Evolutionary conservation across 1,140 invertebrate genomes (phyloP).

Genomic region (Pogonomyrmex californicus): DNA sequence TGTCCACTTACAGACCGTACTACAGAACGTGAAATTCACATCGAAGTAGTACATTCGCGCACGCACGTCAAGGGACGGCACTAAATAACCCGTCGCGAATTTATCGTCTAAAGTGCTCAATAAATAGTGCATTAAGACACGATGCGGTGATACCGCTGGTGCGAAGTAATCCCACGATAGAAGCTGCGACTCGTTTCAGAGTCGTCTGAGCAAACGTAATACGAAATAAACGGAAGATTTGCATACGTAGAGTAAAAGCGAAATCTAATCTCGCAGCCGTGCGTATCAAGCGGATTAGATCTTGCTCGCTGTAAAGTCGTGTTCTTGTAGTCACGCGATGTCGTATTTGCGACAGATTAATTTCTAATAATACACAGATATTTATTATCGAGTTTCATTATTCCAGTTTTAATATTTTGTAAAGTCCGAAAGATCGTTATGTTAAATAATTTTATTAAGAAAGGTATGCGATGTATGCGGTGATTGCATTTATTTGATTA

Average conservation of each 20-base stretch:
- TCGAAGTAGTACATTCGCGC: not conserved
- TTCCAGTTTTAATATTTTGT: not conserved
- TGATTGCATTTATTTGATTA: not conserved
- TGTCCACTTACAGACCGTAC: constrained; percentile 90
- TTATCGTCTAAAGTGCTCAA: constrained; percentile 51
- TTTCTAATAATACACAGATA: not conserved
- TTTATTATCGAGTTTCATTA: constrained; percentile 43
- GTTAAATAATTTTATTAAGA: constrained; percentile 15
- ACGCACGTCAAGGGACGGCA: not conserved
- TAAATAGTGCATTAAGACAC: constrained; percentile 43
- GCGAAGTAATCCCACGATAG: constrained; percentile 6
- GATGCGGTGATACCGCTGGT: not conserved
- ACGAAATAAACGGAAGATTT: constrained; percentile 12
- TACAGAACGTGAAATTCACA: constrained; percentile 82
- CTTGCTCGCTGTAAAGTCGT: constrained; percentile 25
- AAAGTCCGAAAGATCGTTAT: constrained; percentile 23
- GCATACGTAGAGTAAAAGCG: not conserved
- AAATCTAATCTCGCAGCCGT: not conserved
- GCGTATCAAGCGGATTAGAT: constrained; percentile 27
- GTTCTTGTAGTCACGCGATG: constrained; percentile 47
- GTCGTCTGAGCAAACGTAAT: constrained; percentile 15
- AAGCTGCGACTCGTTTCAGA: constrained; percentile 16
- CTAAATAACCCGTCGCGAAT: constrained; percentile 37
- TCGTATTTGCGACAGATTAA: constrained; percentile 21
- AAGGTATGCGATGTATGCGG: not conserved